phyloP scores from a whole-genome alignment of 92 coral and sea anemone species.

The Scolanthus callimorphus region DNA sequence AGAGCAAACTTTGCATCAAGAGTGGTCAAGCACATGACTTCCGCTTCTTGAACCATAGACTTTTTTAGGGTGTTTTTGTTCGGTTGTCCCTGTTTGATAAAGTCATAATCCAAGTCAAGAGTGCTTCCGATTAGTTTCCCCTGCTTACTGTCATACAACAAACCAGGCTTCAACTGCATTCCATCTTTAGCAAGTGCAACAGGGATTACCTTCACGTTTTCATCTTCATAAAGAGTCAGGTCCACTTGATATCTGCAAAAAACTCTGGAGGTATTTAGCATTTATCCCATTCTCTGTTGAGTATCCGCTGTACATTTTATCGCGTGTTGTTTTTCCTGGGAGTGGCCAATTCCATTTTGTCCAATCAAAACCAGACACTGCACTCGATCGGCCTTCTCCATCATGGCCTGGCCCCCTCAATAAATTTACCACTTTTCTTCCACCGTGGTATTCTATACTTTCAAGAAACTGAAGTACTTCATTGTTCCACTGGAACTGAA shows the following conservation, averaged over 20 bases:
- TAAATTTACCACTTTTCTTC: too few species aligned
- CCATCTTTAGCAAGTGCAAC: constrained; percentile 60
- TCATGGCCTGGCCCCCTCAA: constrained; percentile 71
- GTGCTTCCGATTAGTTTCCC: constrained; percentile 49
- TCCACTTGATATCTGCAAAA: constrained; percentile 48
- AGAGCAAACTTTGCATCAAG: constrained; percentile 60
- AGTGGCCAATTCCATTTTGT: too few species aligned
- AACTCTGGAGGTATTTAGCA: constrained; percentile 39
- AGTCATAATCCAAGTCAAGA: constrained; percentile 44
- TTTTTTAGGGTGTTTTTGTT: constrained; percentile 49
- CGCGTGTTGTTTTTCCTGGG: constrained; percentile 58
- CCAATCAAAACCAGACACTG: too few species aligned
- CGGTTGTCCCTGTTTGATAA: constrained; percentile 40
- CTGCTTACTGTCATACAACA: constrained; percentile 57
- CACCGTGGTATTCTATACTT: too few species aligned
- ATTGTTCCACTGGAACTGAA: too few species aligned
- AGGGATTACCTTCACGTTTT: constrained; percentile 45
- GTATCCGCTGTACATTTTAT: constrained; percentile 57
- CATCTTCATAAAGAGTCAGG: constrained; percentile 57
- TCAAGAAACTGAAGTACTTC: too few species aligned
- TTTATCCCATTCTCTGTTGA: constrained; percentile 54
- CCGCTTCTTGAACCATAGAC: constrained; percentile 47
- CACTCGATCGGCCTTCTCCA: too few species aligned
- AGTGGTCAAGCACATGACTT: constrained; percentile 63
- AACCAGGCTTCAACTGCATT: constrained; percentile 57